Percentiles rank a stretch among this genome's conserved stretches.
Evolutionary conservation across 2,797 vertebrate species (phyloP).

Genomic region (Calcarius lapponicus): DNA sequence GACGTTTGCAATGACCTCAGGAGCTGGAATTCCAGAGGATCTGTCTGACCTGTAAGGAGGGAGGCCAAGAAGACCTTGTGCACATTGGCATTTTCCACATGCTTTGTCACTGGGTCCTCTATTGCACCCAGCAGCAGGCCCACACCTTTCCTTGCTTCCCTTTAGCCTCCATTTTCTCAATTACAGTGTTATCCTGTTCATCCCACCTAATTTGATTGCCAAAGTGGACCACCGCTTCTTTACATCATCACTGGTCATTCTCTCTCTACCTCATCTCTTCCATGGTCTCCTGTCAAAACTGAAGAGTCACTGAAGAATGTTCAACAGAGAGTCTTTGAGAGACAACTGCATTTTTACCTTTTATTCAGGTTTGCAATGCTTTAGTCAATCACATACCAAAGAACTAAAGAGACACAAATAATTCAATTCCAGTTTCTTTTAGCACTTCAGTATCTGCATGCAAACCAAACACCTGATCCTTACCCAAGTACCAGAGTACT

Average conservation of each 20-base stretch:
- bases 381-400: neutral
- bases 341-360: neutral
- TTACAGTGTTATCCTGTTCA: neutral
- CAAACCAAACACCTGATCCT: neutral
- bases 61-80: rapidly evolving
- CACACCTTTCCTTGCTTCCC: neutral
- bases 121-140: neutral
- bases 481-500: neutral
- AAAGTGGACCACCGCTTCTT: neutral
- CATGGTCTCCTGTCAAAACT: rapidly evolving
- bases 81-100: neutral
- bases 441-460: neutral
- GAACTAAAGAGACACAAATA: neutral
- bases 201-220: neutral
- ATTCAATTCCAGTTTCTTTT: neutral
- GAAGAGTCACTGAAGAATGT: too few species aligned
- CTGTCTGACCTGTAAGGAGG: neutral
- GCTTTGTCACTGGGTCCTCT: neutral
- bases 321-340: neutral
- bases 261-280: neutral
- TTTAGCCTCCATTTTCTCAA: neutral
- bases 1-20: neutral
- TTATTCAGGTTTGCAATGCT: neutral
- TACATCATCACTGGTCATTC: neutral
- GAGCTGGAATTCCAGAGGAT: neutral